phyloP scores from a whole-genome alignment of 2,113 vertebrate species.

The Benitochromis conjunctus region DNA sequence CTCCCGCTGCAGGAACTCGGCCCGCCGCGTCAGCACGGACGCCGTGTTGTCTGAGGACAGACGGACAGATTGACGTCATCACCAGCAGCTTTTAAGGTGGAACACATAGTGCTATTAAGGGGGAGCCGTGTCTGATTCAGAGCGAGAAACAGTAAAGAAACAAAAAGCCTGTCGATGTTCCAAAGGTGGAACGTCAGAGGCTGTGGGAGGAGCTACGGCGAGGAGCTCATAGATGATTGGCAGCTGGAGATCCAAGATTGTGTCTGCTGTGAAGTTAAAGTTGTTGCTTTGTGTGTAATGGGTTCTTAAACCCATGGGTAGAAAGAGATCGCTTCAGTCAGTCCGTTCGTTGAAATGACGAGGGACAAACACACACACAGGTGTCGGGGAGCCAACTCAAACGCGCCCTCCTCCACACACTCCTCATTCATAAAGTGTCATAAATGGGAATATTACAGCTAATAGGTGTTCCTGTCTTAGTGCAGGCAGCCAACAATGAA shows the following conservation, averaged over 20 bases:
- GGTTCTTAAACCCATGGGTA: too few relatives aligned
- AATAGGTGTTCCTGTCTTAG: background rate
- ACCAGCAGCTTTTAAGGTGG: background rate
- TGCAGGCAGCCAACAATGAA: background rate
- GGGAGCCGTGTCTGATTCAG: background rate
- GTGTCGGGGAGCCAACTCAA: too few relatives aligned
- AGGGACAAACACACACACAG: background rate
- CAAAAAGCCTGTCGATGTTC: background rate
- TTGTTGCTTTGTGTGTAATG: background rate
- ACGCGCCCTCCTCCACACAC: background rate
- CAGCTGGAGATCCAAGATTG: background rate
- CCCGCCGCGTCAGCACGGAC: background rate
- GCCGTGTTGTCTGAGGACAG: constrained; percentile 33
- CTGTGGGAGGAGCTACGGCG: background rate
- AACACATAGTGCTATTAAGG: background rate
- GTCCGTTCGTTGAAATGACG: background rate
- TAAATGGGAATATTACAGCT: background rate
- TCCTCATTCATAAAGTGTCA: background rate
- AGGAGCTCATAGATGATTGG: background rate
- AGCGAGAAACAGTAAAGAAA: background rate
- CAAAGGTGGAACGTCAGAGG: background rate
- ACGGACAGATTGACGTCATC: background rate
- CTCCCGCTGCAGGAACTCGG: background rate
- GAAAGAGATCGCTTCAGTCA: background rate
- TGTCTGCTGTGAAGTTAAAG: background rate